Base-by-base conservation (phyloP, 37 sponge, comb jelly and placozoan genomes). In the Halisarca cf. caerulea region DNA sequence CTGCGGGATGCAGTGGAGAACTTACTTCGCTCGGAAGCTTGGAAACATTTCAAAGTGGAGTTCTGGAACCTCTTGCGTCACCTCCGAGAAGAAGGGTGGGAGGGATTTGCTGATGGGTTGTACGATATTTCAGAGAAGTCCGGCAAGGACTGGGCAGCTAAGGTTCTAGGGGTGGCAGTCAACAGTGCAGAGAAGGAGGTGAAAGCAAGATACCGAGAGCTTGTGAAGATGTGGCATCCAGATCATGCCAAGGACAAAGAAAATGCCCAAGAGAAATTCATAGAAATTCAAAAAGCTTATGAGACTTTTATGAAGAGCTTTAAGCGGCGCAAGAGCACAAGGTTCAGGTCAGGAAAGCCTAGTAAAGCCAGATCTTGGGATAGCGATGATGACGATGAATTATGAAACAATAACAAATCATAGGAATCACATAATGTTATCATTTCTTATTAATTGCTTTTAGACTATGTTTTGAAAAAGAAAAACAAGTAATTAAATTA, bases 141-240 rank as follows among this genome's bases (percentile, higher is more conserved):
- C 25, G 77, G 77, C 3, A 74, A 33, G 8, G 77, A 74, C 45
- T 74, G 77, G 77, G 77, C 77, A 8, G 77, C 42, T 18, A 39
- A 39, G 17, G 45, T 43, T 11, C 24, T 74, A 15, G 36, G 36
- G 18, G n/a, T 74, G 20, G 36, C 42, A 23, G 77, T 18, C 23
- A 18, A 37, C 7, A n/a, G 23, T 41, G 80, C 92, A 2, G 42
- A 81, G 23, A 70, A 80, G 23, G 88, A 94, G 39, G 62, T 96
- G 32, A 89, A 82, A 57, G 59, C 34, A 15, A 27, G 83, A 34
- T 96, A 94, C 71, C 58, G 82, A 11, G 68, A 82, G 45, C 41
- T 91, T 28, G 90, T 84, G 8, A 74, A 59, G 61, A 40, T 84
- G 51, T 96, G 89, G 94, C 94, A 96, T 78, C 97, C 97, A 7